Evolutionary conservation across 2,797 vertebrate genomes (phyloP).

Genomic region (Myripristis murdjan): DNA sequence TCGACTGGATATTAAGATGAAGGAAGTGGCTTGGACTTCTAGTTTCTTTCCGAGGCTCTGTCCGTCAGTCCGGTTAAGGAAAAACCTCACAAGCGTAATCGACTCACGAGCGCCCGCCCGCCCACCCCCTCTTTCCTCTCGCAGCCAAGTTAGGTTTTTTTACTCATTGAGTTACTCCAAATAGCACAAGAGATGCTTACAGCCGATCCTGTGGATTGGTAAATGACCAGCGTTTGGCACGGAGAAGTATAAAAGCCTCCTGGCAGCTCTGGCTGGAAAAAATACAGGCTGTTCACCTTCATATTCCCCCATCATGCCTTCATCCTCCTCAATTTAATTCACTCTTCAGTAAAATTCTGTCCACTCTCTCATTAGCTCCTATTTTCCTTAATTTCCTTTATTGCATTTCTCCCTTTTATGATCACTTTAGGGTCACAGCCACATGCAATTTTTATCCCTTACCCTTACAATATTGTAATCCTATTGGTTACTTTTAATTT

Average conservation of each 20-base stretch:
- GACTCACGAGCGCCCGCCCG: not conserved
- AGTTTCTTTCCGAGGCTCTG: not conserved
- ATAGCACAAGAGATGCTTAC: slow-evolving; percentile 3
- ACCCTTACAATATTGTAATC: no score
- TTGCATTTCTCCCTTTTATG: not conserved
- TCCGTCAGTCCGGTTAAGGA: slow-evolving; percentile 6
- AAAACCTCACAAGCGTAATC: not conserved
- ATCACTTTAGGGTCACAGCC: not conserved
- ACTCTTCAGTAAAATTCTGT: slow-evolving; percentile 2
- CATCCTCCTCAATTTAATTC: slow-evolving; percentile 15
- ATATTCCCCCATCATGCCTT: not conserved
- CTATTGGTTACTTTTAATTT: not conserved
- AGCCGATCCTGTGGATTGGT: slow-evolving; percentile 17
- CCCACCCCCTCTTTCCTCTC: no score
- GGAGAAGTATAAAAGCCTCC: not conserved
- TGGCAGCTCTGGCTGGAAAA: slow-evolving; percentile 10
- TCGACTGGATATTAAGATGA: slow-evolving; percentile 32
- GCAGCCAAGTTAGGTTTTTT: not conserved
- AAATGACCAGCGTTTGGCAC: slow-evolving; percentile 30
- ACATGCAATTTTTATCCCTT: no score
- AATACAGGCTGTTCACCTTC: slow-evolving; percentile 16
- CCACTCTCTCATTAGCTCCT: not conserved
- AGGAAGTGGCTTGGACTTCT: not conserved
- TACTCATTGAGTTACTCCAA: slow-evolving; percentile 9
- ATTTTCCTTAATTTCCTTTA: not conserved